These are phyloP conservation scores for Parotocinclus haroldoi DNA, from an alignment of 2,797 vertebrate genomes.

Conservation along the genomic window DNA sequence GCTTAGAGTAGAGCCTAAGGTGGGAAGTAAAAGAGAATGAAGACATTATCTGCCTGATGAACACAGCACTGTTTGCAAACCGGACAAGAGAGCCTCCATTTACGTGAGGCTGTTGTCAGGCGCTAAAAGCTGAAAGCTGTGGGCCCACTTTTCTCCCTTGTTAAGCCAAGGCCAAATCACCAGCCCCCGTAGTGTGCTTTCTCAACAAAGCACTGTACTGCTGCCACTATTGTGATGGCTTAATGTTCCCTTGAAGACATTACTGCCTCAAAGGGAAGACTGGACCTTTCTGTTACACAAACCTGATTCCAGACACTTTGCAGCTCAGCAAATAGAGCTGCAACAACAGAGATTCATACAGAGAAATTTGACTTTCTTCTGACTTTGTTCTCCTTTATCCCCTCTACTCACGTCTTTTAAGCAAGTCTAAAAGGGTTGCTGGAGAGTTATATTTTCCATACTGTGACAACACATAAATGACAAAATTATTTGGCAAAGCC, in stretches of 20 bases:
- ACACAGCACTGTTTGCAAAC: slow-evolving; percentile 62
- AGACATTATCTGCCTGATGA: slow-evolving; percentile 62
- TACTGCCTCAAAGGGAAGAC: slow-evolving; percentile 63
- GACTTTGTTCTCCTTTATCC: slow-evolving; percentile 9
- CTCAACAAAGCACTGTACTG: slow-evolving; percentile 65
- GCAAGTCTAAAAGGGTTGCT: slow-evolving; percentile 43
- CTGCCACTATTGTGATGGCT: slow-evolving; percentile 67
- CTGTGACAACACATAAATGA: slow-evolving; percentile 69
- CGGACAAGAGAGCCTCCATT: slow-evolving; percentile 51
- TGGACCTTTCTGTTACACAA: slow-evolving; percentile 65
- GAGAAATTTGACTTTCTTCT: slow-evolving; percentile 40
- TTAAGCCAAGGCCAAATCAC: slow-evolving; percentile 68
- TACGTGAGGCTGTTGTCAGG: slow-evolving; percentile 49
- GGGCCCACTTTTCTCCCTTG: slow-evolving; percentile 52
- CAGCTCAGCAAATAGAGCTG: slow-evolving; percentile 44
- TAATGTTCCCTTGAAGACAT: slow-evolving; percentile 67
- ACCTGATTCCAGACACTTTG: slow-evolving; percentile 65
- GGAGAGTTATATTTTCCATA: slow-evolving; percentile 61
- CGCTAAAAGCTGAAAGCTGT: slow-evolving; percentile 63
- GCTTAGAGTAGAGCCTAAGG: slow-evolving; percentile 47
- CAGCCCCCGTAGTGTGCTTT: slow-evolving; percentile 60
- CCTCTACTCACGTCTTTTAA: slow-evolving; percentile 57
- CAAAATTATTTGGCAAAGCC: slow-evolving; percentile 67
- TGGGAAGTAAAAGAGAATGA: slow-evolving; percentile 37
- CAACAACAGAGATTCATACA: slow-evolving; percentile 29